Conservation (phyloP, 2,113 vertebrate genomes). For the Corythoichthys intestinalis region DNA sequence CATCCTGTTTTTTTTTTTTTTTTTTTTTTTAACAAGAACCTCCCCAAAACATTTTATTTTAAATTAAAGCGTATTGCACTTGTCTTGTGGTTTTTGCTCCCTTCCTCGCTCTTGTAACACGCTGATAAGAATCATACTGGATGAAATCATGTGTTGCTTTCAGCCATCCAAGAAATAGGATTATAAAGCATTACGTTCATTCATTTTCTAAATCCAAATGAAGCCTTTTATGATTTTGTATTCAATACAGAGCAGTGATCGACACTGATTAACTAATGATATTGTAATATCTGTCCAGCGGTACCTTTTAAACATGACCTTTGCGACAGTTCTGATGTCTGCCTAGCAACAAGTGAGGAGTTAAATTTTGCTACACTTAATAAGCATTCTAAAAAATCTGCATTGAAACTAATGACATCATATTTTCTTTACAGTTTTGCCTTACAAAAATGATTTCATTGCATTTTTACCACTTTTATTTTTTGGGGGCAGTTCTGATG, state of each 20-base stretch:
- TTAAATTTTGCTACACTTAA: too few relatives aligned
- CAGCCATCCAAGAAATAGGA: not conserved
- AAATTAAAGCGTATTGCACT: conserved; percentile 43
- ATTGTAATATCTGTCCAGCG: not conserved
- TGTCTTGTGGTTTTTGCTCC: conserved; percentile 54
- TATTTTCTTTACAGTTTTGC: not conserved
- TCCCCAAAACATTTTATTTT: conserved; percentile 50
- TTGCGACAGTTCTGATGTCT: not conserved
- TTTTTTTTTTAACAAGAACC: conserved; percentile 24
- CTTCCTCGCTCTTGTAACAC: conserved; percentile 29
- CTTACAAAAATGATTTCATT: too few relatives aligned
- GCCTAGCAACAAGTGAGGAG: conserved; percentile 1
- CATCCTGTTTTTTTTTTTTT: not conserved
- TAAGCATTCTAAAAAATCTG: too few relatives aligned
- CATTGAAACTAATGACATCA: not conserved
- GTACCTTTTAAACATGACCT: not conserved
- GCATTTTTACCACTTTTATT: not conserved
- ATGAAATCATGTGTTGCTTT: conserved; percentile 28
- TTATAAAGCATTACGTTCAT: not conserved
- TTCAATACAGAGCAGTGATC: not conserved
- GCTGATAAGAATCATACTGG: conserved; percentile 37
- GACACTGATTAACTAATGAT: not conserved
- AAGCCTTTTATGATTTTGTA: not conserved
- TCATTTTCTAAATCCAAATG: not conserved
- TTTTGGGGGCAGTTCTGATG: not conserved